These are phyloP conservation scores for Protonibea diacanthus DNA, from an alignment of 2,797 vertebrate species.

Conservation along the genomic window DNA sequence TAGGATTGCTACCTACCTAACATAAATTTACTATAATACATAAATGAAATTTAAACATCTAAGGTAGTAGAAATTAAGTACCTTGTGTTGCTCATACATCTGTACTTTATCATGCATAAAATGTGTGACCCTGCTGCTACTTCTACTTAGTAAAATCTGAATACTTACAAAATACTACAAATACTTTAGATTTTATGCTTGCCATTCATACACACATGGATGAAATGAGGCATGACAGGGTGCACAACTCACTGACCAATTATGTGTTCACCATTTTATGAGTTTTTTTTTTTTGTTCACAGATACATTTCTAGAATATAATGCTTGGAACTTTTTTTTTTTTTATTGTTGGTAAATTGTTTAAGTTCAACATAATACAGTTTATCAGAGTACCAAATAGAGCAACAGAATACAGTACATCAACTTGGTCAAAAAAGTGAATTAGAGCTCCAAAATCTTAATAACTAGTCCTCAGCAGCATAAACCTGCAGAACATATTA, in stretches of 20 bases:
- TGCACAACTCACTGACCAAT: background rate
- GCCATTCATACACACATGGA: background rate
- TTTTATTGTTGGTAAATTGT: constrained; percentile 22
- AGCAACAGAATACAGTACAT: background rate
- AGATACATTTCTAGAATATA: background rate
- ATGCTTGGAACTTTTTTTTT: constrained; percentile 1
- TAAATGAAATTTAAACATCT: background rate
- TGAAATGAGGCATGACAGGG: too few species aligned
- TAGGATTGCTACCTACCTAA: background rate
- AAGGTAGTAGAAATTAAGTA: background rate
- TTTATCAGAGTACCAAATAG: background rate
- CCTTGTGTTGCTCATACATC: background rate
- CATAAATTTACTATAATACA: background rate
- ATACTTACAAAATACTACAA: background rate
- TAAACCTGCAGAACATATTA: background rate
- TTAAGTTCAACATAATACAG: constrained; percentile 1
- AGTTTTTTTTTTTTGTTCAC: background rate
- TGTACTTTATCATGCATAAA: too few species aligned
- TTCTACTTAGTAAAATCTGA: background rate
- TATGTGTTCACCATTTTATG: background rate
- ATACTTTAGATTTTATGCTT: background rate
- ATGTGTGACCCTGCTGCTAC: background rate
- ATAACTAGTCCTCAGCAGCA: background rate
- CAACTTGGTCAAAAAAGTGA: background rate
- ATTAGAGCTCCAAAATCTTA: background rate